phyloP scores from a whole-genome alignment of 2,888 invertebrate genomes.

The Carabus problematicus region DNA sequence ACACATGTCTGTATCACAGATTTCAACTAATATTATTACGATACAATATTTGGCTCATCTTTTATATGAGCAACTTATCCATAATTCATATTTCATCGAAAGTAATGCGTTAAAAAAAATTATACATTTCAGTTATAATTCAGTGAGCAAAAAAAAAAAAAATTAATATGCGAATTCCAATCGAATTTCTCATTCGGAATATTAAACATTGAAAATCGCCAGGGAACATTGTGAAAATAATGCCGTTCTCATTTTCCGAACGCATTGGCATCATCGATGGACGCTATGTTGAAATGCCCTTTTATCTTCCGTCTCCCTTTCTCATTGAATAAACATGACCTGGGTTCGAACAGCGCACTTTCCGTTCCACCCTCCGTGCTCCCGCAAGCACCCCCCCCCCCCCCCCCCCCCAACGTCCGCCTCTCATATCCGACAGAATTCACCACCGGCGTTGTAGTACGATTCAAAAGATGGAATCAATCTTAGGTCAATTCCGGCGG shows the following conservation, averaged over 20 bases:
- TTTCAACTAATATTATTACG: no score
- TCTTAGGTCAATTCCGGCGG: conserved; percentile 47
- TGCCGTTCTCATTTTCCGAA: conserved; percentile 7
- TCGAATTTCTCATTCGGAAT: conserved; percentile 39
- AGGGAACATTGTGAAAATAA: conserved; percentile 25
- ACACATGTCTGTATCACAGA: no score
- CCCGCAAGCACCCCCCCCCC: not conserved
- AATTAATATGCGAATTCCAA: conserved; percentile 35
- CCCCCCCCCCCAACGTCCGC: no score
- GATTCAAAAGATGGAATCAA: conserved; percentile 47
- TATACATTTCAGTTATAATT: no score
- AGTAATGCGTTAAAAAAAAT: no score
- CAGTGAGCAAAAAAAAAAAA: conserved; percentile 7
- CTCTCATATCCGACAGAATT: no score
- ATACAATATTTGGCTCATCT: no score
- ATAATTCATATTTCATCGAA: no score
- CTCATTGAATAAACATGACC: conserved; percentile 47
- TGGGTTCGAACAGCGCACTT: conserved; percentile 24
- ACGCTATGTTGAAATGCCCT: conserved; percentile 5
- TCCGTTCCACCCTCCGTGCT: not conserved
- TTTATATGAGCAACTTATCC: no score
- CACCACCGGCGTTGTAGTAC: conserved; percentile 33
- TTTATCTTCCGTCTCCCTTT: not conserved
- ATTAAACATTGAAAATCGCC: conserved; percentile 35
- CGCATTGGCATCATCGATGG: conserved; percentile 7